phyloP scores from a whole-genome alignment of 2,888 invertebrate species.

The Sinhomidia bicolor region DNA sequence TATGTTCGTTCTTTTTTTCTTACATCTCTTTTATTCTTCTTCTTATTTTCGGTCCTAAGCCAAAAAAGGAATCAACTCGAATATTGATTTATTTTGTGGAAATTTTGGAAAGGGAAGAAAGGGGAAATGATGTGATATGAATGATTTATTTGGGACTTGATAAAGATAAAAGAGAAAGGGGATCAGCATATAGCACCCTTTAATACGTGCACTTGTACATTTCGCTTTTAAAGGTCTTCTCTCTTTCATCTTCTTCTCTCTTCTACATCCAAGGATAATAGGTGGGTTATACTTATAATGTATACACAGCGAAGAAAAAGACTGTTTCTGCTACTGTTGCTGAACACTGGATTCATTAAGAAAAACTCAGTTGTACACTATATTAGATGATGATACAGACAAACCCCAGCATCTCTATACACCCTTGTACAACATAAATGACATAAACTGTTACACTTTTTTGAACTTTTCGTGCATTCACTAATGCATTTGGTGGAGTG shows the following conservation, averaged over 20 bases:
- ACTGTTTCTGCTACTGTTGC: neutral
- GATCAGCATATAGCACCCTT: conserved; percentile 51
- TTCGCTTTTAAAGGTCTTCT: neutral
- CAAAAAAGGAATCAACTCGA: conserved; percentile 55
- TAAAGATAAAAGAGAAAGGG: conserved; percentile 66
- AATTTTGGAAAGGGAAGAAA: conserved; percentile 52
- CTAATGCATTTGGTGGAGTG: neutral
- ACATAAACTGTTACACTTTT: neutral
- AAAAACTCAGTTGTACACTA: neutral
- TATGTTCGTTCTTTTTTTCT: too few species aligned
- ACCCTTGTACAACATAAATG: neutral
- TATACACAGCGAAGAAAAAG: too few species aligned
- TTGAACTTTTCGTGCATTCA: conserved; percentile 9
- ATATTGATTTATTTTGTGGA: conserved; percentile 65
- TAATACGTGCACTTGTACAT: conserved; percentile 19
- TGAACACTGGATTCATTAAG: conserved; percentile 14
- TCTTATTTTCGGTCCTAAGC: neutral
- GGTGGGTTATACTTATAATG: too few species aligned
- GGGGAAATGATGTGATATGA: conserved; percentile 75
- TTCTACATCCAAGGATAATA: too few species aligned
- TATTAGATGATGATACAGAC: neutral
- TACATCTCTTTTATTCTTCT: neutral
- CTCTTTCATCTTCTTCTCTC: neutral
- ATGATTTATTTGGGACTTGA: conserved; percentile 73
- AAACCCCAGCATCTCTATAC: neutral